A percentile compares a stretch with the other conserved stretches of the same genome.
phyloP scores from a whole-genome alignment of 2,888 invertebrate species.

The Linnaemya vulpina region DNA sequence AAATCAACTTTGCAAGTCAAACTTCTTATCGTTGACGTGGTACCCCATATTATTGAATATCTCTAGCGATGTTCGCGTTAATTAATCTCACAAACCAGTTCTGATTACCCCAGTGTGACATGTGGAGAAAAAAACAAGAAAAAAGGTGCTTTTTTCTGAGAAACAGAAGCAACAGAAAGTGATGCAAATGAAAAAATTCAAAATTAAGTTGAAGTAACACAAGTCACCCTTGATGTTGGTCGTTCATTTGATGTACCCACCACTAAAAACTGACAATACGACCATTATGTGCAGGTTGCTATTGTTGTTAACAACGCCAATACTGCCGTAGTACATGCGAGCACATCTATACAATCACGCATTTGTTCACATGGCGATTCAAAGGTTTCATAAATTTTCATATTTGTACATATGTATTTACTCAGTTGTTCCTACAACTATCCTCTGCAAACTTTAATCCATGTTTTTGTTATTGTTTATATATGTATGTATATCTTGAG shows the following conservation, averaged over 20 bases:
- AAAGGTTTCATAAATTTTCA: slow-evolving; percentile 39
- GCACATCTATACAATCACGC: background rate
- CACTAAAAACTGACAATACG: slow-evolving; percentile 40
- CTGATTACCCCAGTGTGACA: too few species aligned
- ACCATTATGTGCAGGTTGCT: slow-evolving; percentile 20
- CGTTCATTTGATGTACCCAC: slow-evolving; percentile 38
- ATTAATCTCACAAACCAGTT: too few species aligned
- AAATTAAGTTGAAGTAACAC: slow-evolving; percentile 63
- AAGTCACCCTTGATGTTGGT: slow-evolving; percentile 71
- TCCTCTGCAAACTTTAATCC: slow-evolving; percentile 5
- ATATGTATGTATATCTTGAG: slow-evolving; percentile 10
- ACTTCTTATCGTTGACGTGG: too few species aligned
- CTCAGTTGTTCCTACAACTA: background rate
- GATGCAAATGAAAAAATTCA: slow-evolving; percentile 42
- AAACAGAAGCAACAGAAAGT: slow-evolving; percentile 34
- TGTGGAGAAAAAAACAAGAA: slow-evolving; percentile 53
- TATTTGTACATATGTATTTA: background rate
- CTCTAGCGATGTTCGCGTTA: too few species aligned
- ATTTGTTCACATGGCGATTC: slow-evolving; percentile 21
- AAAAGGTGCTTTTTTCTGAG: slow-evolving; percentile 7
- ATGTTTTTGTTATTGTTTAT: slow-evolving; percentile 21
- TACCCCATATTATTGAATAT: too few species aligned
- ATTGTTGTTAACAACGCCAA: slow-evolving; percentile 48
- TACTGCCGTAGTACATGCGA: background rate
- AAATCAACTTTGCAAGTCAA: too few species aligned